These are phyloP conservation scores for Lophura nycthemera DNA, from an alignment of 2,113 vertebrate genomes.

Conservation along the genomic window DNA sequence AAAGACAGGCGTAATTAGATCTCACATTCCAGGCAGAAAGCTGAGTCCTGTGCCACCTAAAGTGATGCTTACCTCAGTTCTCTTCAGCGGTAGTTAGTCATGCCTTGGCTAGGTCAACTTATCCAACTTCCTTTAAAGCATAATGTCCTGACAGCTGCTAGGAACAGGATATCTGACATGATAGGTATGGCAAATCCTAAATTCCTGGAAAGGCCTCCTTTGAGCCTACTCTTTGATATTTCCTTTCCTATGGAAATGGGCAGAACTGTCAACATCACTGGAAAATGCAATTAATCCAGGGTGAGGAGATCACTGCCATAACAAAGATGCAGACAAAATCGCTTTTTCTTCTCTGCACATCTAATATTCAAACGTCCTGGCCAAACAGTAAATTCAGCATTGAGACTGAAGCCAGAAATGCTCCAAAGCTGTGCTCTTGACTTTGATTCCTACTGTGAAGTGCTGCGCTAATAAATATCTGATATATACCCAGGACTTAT, in stretches of 20 bases:
- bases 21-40: conserved; percentile 1
- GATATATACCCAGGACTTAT: neutral
- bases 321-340: neutral
- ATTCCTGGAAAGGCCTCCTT: conserved; percentile 38
- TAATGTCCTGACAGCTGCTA: conserved; percentile 56
- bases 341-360: neutral
- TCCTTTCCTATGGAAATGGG: conserved; percentile 45
- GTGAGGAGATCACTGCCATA: neutral
- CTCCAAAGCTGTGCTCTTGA: neutral
- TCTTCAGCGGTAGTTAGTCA: conserved; percentile 30
- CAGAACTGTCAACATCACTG: conserved; percentile 21
- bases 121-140: conserved; percentile 57
- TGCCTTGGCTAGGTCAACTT: conserved; percentile 15
- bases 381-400: neutral
- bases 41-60: conserved; percentile 24
- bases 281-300: conserved; percentile 36
- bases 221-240: conserved; percentile 19
- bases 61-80: conserved; percentile 21
- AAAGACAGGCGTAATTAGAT: conserved; percentile 9
- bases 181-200: conserved; percentile 41
- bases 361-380: conserved; percentile 5
- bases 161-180: conserved; percentile 54
- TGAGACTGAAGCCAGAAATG: conserved; percentile 20
- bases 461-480: conserved; percentile 18
- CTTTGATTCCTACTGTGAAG: neutral